Percentiles rank a stretch among this genome's conserved stretches.
Evolutionary conservation across 2,113 vertebrate genomes (phyloP).

Genomic region (Grantiella picta): DNA sequence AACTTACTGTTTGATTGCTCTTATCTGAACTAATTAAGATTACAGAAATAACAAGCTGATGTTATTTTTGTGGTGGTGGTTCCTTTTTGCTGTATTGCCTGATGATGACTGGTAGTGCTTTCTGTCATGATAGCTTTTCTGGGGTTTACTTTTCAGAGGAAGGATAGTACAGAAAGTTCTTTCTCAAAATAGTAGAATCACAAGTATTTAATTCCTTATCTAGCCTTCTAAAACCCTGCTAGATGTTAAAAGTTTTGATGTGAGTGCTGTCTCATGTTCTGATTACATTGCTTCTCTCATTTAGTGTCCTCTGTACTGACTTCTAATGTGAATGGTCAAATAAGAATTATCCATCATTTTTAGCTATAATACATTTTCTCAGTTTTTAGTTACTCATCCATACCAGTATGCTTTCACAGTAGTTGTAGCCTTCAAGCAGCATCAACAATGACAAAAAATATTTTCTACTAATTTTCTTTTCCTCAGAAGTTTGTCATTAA

Average conservation of each 20-base stretch:
- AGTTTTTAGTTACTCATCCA: background rate
- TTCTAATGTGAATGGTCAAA: background rate
- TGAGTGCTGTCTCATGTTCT: background rate
- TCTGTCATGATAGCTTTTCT: background rate
- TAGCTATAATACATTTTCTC: background rate
- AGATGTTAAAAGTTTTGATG: background rate
- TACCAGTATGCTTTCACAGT: background rate
- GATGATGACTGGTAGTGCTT: background rate
- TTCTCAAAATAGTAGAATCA: background rate
- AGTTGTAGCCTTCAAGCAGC: background rate
- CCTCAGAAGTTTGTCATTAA: background rate
- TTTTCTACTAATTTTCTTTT: background rate
- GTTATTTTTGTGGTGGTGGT: background rate
- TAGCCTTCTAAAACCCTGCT: background rate
- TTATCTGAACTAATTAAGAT: background rate
- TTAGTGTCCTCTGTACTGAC: background rate
- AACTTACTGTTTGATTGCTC: background rate
- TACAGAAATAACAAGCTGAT: background rate
- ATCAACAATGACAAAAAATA: background rate
- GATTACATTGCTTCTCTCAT: background rate
- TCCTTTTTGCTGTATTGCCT: background rate
- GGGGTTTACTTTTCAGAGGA: background rate
- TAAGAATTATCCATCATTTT: background rate
- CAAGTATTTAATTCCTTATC: background rate
- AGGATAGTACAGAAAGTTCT: background rate